Conservation (phyloP, 2,113 vertebrate genomes). For the Callipepla californica region DNA sequence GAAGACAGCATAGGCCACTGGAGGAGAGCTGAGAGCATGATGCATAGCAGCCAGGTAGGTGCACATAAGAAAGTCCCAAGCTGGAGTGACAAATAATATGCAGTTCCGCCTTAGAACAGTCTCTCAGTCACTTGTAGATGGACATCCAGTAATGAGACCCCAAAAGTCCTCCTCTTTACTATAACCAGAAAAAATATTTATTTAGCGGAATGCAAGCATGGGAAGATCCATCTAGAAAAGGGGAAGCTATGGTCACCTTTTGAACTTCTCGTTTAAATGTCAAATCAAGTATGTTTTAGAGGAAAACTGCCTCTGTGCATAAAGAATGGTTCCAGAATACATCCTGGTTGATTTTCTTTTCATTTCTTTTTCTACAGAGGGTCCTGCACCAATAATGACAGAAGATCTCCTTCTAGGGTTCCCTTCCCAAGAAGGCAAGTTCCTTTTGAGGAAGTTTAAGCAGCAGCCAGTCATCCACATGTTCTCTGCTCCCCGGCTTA, state of each 20-base stretch:
- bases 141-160: not conserved
- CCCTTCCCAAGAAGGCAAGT: not conserved
- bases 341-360: not conserved
- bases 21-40: not conserved
- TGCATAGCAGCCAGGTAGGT: not conserved
- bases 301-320: not conserved
- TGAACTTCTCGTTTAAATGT: not conserved
- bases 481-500: not conserved
- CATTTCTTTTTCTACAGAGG: not conserved
- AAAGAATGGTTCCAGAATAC: not conserved
- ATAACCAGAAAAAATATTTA: not conserved
- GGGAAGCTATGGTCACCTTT: not conserved
- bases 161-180: not conserved
- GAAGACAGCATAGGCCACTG: not conserved
- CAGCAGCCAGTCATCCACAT: not conserved
- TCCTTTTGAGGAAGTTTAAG: not conserved
- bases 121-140: not conserved
- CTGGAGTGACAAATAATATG: not conserved
- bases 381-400: not conserved
- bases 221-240: not conserved
- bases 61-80: not conserved
- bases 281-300: conserved; percentile 21
- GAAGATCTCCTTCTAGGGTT: not conserved
- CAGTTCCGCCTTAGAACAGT: not conserved
- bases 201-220: not conserved